Evolutionary conservation across 2,113 vertebrate genomes (phyloP), one percentile per base, ranked within the genome.

Genomic region (Clarias magur): DNA sequence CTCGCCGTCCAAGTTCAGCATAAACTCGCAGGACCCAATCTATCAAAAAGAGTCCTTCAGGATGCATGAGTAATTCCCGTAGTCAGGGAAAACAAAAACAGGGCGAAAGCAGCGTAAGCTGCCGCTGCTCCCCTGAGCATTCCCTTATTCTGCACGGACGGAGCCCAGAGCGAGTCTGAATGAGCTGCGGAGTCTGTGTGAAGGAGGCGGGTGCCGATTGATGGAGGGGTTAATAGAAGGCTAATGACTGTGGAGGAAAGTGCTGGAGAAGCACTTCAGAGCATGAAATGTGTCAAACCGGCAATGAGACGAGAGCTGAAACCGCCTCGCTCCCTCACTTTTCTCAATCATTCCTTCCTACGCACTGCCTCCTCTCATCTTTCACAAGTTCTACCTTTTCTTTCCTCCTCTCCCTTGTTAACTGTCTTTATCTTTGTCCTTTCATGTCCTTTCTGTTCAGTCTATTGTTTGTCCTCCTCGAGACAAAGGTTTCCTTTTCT

Each of bases 151-250:
- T 59, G 59, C 62, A 34, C 72, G 62, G 53, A 83, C 65, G 62
- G 60, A 79, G 86, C 86, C 72, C 42, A 86, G 85, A 86, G 88
- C 70, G 85, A 91, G 85, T 87, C 87, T 88, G 91, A 90, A 68
- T 42, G 85, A 75, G 76, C 48, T 19, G 67, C 56, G 86, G 90
- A 79, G 80, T 42, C 56, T 42, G 86, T 68, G 72, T 48, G 78
- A 53, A 82, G 84, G 85, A 86, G 85, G 62, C 56, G 60, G 90
- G 90, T 90, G 91, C 86, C 91, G 92, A 93, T 92, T 94, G 93
- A 95, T 92, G 91, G 92, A 93, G 93, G 91, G 94, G 95, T 95
- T 95, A 95, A 94, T 94, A 92, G 91, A 93, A 95, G 94, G 93
- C 94, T 95, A 95, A 96, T 91, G 92, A 95, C 93, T 92, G 89